Conservation (phyloP, 2,113 vertebrate species). For the Actenoides hombroni region DNA sequence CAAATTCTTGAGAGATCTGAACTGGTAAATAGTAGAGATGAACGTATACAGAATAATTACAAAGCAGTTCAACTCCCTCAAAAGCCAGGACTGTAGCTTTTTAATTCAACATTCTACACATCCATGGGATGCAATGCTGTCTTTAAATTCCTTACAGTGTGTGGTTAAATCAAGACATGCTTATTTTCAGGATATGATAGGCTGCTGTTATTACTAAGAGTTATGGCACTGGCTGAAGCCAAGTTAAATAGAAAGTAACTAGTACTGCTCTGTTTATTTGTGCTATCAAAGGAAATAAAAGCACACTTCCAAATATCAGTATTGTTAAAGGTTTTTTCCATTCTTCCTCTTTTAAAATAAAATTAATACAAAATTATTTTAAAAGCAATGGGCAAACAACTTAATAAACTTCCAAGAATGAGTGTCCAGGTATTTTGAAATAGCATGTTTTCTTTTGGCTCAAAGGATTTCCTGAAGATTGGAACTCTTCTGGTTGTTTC, state of each 20-base stretch:
- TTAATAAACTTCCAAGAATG: background rate
- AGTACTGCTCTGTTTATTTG: background rate
- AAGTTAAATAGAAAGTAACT: background rate
- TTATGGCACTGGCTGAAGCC: background rate
- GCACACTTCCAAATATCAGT: background rate
- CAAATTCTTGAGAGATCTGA: background rate
- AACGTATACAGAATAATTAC: background rate
- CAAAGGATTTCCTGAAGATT: background rate
- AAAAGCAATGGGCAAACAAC: background rate
- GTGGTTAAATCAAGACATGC: background rate
- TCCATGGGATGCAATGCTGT: background rate
- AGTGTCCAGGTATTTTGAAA: background rate
- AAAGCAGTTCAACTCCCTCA: background rate
- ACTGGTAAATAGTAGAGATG: background rate
- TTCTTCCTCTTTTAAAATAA: background rate
- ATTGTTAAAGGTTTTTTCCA: background rate
- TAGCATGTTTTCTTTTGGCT: background rate
- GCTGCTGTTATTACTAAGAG: background rate
- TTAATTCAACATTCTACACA: background rate
- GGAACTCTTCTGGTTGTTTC: background rate
- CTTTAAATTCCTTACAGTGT: background rate
- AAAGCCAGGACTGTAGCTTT: background rate
- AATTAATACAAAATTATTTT: background rate
- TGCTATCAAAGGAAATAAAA: background rate
- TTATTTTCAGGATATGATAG: background rate